Base-by-base conservation (phyloP, 2,888 invertebrate species). In the Hemistola chrysoprasaria region DNA sequence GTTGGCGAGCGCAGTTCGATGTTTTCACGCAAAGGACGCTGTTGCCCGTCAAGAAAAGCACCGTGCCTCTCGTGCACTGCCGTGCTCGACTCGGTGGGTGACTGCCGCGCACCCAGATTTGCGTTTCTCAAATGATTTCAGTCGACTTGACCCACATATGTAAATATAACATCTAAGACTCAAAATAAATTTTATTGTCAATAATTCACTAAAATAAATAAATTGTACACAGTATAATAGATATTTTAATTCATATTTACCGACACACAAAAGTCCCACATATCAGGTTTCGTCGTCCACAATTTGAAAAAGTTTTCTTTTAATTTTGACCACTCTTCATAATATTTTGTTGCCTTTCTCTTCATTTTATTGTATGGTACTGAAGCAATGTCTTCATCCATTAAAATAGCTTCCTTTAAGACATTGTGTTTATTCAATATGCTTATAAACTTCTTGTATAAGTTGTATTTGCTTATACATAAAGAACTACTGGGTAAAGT, bases 251-350 rank as follows among this genome's bases (percentile, higher is more conserved):
- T n/a, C n/a, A 4, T 16, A 16, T 16, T 16, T 16, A 16, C 2
- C 4, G 16, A 16, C 16, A 75, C 40, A 65, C 68, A 71, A 59
- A 88, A 88, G 41, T 72, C 55, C 79, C 81, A 88, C 46, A 87
- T 77, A 41, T 85, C 82, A n/a, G 91, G 90, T 63, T 92, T 92
- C 0, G 56, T 51, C 5, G 91, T 90, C 92, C 92, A 92, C 31
- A 73, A 67, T 60, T 79, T 78, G 56, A 92, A 92, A 59, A 90
- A 86, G 0, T 60, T 59, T 7, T 70, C 56, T 60, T 90, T 91
- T 4, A 91, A 55, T 40, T 59, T 45, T 9, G 42, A 42, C 92
- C 92, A 92, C 22, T 54, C 64, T 3, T 67, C 48, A 37, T 48
- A 35, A 52, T 63, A 85, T 11, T 50, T 56, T 25, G 35, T 37